These are phyloP conservation scores for Pachypanchax playfairii DNA, from an alignment of 2,113 vertebrate genomes.

Conservation along the genomic window DNA sequence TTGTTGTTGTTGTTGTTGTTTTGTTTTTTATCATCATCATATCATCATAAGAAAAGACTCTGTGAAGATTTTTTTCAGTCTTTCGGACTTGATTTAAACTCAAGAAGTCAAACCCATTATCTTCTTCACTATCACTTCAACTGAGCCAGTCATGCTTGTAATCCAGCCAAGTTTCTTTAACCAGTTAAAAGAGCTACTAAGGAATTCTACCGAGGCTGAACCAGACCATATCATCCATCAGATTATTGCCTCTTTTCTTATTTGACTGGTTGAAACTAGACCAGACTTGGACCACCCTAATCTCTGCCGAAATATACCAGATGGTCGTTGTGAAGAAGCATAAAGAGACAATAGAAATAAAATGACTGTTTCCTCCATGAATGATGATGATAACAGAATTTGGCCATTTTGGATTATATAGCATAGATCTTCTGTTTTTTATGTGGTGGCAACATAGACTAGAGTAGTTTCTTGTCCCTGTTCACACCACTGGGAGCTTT, in stretches of 20 bases:
- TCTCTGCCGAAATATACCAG: slow-evolving; percentile 20
- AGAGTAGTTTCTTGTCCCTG: slow-evolving; percentile 62
- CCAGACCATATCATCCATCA: slow-evolving; percentile 12
- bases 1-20: slow-evolving; percentile 17
- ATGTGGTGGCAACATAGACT: slow-evolving; percentile 67
- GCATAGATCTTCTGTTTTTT: slow-evolving; percentile 34
- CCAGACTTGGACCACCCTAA: slow-evolving; percentile 14
- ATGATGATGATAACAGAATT: slow-evolving; percentile 28
- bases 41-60: slow-evolving; percentile 24
- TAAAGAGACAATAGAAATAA: slow-evolving; percentile 9
- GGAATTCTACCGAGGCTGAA: slow-evolving; percentile 38
- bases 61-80: slow-evolving; percentile 38
- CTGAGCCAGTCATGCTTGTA: slow-evolving; percentile 43
- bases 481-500: slow-evolving; percentile 53
- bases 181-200: slow-evolving; percentile 40
- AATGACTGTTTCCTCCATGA: slow-evolving; percentile 21
- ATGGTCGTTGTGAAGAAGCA: slow-evolving; percentile 21
- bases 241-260: slow-evolving; percentile 39
- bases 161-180: slow-evolving; percentile 53
- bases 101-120: slow-evolving; percentile 51
- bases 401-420: slow-evolving; percentile 54
- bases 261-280: slow-evolving; percentile 43
- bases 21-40: slow-evolving; percentile 14
- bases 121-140: slow-evolving; percentile 46
- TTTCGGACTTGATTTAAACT: slow-evolving; percentile 54